A percentile compares a stretch with the other conserved stretches of the same genome.
Conservation (phyloP, 92 coral and sea anemone species). For the Epizoanthus illoricatus region DNA sequence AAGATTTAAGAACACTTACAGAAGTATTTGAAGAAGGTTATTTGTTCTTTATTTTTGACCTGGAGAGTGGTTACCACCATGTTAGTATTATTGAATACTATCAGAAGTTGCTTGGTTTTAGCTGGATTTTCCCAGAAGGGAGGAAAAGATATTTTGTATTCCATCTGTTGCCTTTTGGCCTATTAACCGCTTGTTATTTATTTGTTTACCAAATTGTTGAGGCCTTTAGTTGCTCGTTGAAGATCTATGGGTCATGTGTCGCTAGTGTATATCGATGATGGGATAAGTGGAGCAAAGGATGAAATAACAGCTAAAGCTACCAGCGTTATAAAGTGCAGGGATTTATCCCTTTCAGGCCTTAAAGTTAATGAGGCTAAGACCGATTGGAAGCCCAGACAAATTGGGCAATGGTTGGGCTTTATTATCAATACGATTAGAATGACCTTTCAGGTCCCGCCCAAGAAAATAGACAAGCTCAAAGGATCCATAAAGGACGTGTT, state of each 20-base stretch:
- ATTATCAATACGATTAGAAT: constrained; percentile 39
- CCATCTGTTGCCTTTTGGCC: constrained; percentile 54
- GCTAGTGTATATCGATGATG: constrained; percentile 53
- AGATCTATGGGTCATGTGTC: constrained; percentile 48
- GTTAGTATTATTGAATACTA: constrained; percentile 43
- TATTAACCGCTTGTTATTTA: constrained; percentile 28
- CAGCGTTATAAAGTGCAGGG: constrained; percentile 36
- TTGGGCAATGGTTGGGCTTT: constrained; percentile 51
- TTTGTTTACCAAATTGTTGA: constrained; percentile 53
- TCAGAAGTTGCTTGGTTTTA: constrained; percentile 52
- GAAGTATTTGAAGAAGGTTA: constrained; percentile 42
- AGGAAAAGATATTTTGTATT: constrained; percentile 36
- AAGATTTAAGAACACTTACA: constrained; percentile 44
- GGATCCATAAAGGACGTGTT: neutral
- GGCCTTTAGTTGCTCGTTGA: constrained; percentile 47
- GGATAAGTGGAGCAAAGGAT: constrained; percentile 40
- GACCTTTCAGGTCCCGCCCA: constrained; percentile 39
- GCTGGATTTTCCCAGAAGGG: constrained; percentile 33
- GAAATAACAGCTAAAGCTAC: constrained; percentile 38
- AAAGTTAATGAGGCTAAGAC: constrained; percentile 48
- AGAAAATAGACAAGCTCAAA: constrained; percentile 18
- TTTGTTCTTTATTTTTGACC: constrained; percentile 45
- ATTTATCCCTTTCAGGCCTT: constrained; percentile 40
- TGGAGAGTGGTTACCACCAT: constrained; percentile 56
- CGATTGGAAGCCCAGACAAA: constrained; percentile 54